A percentile compares a stretch with the other conserved stretches of the same genome.
Evolutionary conservation across 2,797 vertebrate species (phyloP).

Genomic region (Macropodus opercularis): DNA sequence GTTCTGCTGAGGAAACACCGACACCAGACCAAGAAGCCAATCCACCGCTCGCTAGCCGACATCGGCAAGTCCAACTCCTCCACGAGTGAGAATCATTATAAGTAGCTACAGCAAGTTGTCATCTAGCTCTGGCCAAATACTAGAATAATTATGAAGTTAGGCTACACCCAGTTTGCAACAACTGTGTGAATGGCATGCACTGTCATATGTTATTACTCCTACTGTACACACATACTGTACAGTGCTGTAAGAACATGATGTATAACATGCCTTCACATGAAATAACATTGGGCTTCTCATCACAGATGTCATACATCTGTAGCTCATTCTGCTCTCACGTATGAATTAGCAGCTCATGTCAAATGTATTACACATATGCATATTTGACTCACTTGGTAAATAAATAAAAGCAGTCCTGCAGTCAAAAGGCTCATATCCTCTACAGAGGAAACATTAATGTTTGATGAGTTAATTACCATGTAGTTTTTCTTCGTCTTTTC

Average conservation of each 20-base stretch:
- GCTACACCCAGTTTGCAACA: too few species aligned
- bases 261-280: constrained; percentile 7
- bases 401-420: constrained; percentile 30
- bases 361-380: constrained; percentile 12
- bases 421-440: constrained; percentile 48
- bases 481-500: constrained; percentile 54
- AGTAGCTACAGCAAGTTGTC: not conserved
- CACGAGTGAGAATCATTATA: constrained; percentile 47
- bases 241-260: not conserved
- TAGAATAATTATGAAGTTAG: not conserved
- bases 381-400: constrained; percentile 30
- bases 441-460: constrained; percentile 55
- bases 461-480: constrained; percentile 66
- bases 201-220: not conserved
- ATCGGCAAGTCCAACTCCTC: constrained; percentile 91
- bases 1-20: constrained; percentile 93
- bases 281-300: not conserved
- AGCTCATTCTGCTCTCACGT: not conserved
- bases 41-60: constrained; percentile 92
- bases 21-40: constrained; percentile 97
- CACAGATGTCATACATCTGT: too few species aligned
- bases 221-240: not conserved
- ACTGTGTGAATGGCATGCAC: not conserved
- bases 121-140: not conserved
- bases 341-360: constrained; percentile 7